Evolutionary conservation across 1,140 invertebrate species (phyloP).

Genomic region (Hirudo medicinalis): DNA sequence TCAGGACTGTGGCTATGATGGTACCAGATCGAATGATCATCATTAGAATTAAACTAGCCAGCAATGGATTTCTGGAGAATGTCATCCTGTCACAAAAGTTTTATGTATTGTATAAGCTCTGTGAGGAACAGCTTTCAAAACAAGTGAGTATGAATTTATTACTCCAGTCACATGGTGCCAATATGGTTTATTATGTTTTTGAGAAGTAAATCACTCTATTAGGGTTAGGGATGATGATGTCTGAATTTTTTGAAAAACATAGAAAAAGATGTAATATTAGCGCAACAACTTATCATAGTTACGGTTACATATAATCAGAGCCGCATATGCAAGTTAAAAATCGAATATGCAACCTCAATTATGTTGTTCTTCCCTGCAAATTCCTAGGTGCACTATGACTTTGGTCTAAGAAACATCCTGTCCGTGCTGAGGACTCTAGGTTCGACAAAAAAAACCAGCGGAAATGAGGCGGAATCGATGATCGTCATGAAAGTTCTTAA

Average conservation of each 20-base stretch:
- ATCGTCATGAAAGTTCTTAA: constrained; percentile 88
- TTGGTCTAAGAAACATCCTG: constrained; percentile 84
- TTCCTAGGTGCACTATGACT: constrained; percentile 84
- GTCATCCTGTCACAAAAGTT: constrained; percentile 87
- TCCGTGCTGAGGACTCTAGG: constrained; percentile 82
- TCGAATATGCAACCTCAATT: too few relatives aligned
- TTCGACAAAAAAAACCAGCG: constrained; percentile 73
- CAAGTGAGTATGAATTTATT: constrained; percentile 44
- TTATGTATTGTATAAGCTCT: constrained; percentile 88
- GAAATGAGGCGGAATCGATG: constrained; percentile 79
- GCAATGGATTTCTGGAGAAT: constrained; percentile 88
- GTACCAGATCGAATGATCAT: constrained; percentile 85
- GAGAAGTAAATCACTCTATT: too few relatives aligned
- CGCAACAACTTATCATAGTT: neutral
- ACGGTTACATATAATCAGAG: neutral
- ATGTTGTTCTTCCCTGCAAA: neutral
- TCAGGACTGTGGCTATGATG: constrained; percentile 96
- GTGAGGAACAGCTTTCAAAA: constrained; percentile 91
- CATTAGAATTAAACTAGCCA: constrained; percentile 85
- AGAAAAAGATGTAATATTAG: too few relatives aligned
- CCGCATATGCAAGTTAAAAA: neutral
- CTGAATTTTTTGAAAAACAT: too few relatives aligned
- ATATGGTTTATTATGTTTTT: neutral
- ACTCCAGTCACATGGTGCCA: neutral
- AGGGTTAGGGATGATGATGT: too few relatives aligned